Base-by-base conservation (phyloP, 2,888 invertebrate genomes). In the Acronicta leporina region DNA sequence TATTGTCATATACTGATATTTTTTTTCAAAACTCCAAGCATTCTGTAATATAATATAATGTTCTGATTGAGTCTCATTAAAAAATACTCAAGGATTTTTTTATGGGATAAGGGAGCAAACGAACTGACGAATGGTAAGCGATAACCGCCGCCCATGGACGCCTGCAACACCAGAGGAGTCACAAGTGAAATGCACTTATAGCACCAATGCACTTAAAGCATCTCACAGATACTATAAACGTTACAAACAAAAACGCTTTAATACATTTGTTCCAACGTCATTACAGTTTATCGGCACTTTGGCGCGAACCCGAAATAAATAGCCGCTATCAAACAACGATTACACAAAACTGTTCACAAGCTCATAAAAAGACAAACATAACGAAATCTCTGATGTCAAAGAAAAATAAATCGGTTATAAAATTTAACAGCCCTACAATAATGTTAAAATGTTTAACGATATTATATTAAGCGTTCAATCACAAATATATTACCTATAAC, bases 261-360 rank as follows among this genome's bases (percentile, higher is more conserved):
- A 83, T 84, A 84, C 84, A 84, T 88, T 86, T 83, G 81, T 81
- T 83, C 80, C 80, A 80, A 77, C 76, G 83, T 89, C 87, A 89
- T 90, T 88, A 88, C 85, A 83, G 77, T 90, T 89, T 90, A 90
- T 90, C 82, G 88, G 81, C 80, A 83, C 85, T 87, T 87, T 81
- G 80, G 83, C 80, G 76, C 72, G 83, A 76, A 79, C 82, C 87
- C 84, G 70, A 90, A 90, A 90, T 89, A 90, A 90, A 91, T 87
- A 82, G 87, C 86, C 69, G 87, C 90, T 87, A 91, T 91, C 91
- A 90, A 91, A 90, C 75, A 86, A 75, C 88, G 86, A 91, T 92
- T 90, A 90, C 89, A 88, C 80, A 85, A 38, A 88, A 90, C 88
- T 88, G 91, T 91, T 90, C 88, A 89, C 90, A 87, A 88, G 84